A percentile compares a stretch with the other conserved stretches of the same genome.
Conservation (phyloP, 2,888 invertebrate species). For the Pediacus dermestoides region DNA sequence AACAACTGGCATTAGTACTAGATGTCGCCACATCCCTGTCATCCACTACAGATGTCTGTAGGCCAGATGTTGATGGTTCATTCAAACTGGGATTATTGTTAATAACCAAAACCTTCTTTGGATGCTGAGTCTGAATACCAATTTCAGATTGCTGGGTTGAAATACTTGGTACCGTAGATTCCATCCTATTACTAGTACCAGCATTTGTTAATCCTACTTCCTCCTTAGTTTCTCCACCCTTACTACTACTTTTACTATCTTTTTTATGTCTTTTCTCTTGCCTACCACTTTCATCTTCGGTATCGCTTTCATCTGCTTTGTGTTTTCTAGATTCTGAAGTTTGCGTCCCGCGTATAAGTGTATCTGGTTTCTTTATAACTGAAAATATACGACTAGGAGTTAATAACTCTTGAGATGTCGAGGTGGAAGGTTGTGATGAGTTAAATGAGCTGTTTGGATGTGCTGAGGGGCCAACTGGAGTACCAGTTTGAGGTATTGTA, state of each 20-base stretch:
- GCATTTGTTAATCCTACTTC: conserved; percentile 10
- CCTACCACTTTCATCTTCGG: conserved; percentile 4
- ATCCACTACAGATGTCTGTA: too few relatives aligned
- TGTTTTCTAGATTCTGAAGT: conserved; percentile 35
- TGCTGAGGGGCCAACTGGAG: neutral
- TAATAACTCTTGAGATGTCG: conserved; percentile 24
- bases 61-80: neutral
- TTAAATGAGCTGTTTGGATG: neutral
- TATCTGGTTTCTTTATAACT: conserved; percentile 26
- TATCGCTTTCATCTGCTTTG: conserved; percentile 22
- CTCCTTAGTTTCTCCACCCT: neutral
- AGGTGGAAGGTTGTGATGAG: conserved; percentile 14
- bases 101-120: conserved; percentile 16
- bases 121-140: conserved; percentile 23
- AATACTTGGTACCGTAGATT: too few relatives aligned
- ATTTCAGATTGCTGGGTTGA: conserved; percentile 21
- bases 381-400: conserved; percentile 36
- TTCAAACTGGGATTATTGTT: conserved; percentile 1
- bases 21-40: neutral
- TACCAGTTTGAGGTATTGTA: conserved; percentile 11
- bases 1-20: neutral
- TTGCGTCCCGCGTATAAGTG: conserved; percentile 30
- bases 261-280: conserved; percentile 18
- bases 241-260: neutral
- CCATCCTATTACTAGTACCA: too few relatives aligned